phyloP scores from a whole-genome alignment of 2,797 vertebrate species.

The Gadopsis bispinosus region DNA sequence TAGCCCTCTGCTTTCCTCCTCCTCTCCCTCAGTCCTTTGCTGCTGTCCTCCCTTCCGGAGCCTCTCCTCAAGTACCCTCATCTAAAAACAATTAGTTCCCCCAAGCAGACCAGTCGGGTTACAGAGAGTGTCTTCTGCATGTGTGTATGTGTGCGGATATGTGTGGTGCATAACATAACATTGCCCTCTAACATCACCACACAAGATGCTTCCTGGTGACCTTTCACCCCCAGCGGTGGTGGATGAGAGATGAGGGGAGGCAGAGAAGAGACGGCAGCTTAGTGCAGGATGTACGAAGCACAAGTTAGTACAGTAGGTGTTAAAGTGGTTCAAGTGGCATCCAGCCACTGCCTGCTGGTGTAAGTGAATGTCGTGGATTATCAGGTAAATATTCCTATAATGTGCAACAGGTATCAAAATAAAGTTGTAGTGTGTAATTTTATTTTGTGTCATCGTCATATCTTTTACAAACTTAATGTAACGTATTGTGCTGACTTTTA shows the following conservation, averaged over 20 bases:
- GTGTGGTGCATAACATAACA: conserved; percentile 40
- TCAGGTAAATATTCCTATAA: neutral
- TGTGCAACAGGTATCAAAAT: no score
- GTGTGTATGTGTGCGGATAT: conserved; percentile 15
- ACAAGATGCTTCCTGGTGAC: conserved; percentile 78
- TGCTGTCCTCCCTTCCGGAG: conserved; percentile 81
- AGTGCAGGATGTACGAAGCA: conserved; percentile 15
- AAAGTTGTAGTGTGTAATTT: neutral
- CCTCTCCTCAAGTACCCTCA: conserved; percentile 81
- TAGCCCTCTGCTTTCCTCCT: conserved; percentile 64
- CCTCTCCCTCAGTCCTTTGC: conserved; percentile 55
- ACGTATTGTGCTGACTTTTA: neutral
- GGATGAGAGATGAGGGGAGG: conserved; percentile 64
- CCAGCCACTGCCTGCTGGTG: neutral
- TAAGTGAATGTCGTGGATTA: neutral
- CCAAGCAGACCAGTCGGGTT: conserved; percentile 61
- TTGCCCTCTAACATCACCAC: conserved; percentile 73
- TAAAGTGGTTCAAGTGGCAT: neutral
- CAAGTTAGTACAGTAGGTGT: conserved; percentile 19
- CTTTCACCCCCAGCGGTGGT: conserved; percentile 66
- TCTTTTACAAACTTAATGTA: neutral
- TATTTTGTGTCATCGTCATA: neutral
- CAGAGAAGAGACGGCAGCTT: conserved; percentile 30
- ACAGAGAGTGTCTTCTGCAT: conserved; percentile 36
- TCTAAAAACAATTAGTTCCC: conserved; percentile 89